phyloP scores from a whole-genome alignment of 2,797 vertebrate genomes.

The Picus viridis region DNA sequence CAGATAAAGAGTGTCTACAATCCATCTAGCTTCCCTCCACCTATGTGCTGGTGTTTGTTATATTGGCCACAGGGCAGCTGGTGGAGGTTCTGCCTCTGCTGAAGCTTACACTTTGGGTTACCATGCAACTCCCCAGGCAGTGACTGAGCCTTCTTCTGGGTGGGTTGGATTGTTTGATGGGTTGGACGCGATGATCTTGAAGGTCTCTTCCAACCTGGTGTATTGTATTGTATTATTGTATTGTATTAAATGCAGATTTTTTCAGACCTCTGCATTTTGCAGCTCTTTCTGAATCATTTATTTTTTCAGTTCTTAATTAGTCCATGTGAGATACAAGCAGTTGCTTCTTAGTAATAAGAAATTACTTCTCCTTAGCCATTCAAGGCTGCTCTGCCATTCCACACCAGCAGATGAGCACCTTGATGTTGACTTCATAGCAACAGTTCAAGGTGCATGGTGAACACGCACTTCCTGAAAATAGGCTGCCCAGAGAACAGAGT shows the following conservation, averaged over 20 bases:
- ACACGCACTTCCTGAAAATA: neutral
- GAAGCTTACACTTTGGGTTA: accelerated
- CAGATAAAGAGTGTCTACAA: neutral
- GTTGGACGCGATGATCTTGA: too few relatives aligned
- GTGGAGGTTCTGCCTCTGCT: neutral
- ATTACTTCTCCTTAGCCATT: neutral
- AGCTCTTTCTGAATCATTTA: neutral
- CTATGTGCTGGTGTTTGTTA: neutral
- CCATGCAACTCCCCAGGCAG: neutral
- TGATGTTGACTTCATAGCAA: neutral
- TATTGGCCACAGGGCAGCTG: accelerated
- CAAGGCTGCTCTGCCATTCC: neutral
- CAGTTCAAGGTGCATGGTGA: neutral
- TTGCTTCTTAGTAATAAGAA: neutral
- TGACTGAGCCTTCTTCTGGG: neutral
- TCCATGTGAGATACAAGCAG: neutral
- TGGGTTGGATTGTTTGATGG: too few relatives aligned
- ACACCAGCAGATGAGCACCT: neutral
- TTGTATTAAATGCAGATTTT: neutral
- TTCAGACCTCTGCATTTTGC: neutral
- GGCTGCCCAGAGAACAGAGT: too few relatives aligned
- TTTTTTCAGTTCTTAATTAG: neutral
- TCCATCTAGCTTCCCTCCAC: too few relatives aligned
- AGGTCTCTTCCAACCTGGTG: too few relatives aligned
- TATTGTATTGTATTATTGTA: too few relatives aligned